phyloP scores from a whole-genome alignment of 2,888 invertebrate species.

The Temnothorax rugatulus region DNA sequence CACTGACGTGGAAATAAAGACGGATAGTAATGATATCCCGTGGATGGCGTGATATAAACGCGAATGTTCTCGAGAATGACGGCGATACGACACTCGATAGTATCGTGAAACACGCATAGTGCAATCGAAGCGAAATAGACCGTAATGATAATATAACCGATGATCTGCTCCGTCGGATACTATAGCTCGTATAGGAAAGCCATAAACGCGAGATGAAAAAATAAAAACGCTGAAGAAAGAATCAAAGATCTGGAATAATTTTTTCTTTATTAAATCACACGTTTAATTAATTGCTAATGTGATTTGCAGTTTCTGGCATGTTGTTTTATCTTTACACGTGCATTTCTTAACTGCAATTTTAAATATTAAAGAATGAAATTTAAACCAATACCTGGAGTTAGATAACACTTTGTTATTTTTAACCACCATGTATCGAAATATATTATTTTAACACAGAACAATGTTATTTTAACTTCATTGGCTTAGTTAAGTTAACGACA shows the following conservation, averaged over 20 bases:
- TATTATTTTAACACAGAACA: too few relatives aligned
- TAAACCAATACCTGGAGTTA: too few relatives aligned
- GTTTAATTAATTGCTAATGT: neutral
- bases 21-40: slow-evolving; percentile 38
- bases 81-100: neutral
- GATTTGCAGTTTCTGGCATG: neutral
- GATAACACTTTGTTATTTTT: too few relatives aligned
- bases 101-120: neutral
- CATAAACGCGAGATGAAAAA: neutral
- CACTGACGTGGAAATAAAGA: slow-evolving; percentile 37
- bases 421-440: too few relatives aligned
- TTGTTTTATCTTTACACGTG: neutral
- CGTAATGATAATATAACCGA: slow-evolving; percentile 27
- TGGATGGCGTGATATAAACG: slow-evolving; percentile 7
- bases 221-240: neutral
- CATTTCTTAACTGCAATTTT: too few relatives aligned
- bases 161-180: slow-evolving; percentile 2
- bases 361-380: too few relatives aligned
- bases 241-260: neutral
- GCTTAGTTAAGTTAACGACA: too few relatives aligned
- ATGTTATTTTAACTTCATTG: too few relatives aligned
- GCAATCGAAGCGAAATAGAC: slow-evolving; percentile 18
- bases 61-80: slow-evolving; percentile 17
- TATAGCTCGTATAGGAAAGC: neutral
- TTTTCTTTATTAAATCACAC: neutral